Percentiles rank a stretch among this genome's conserved stretches.
These are phyloP conservation scores for Paramisgurnus dabryanus DNA, from an alignment of 2,113 vertebrate species.

Conservation along the genomic window DNA sequence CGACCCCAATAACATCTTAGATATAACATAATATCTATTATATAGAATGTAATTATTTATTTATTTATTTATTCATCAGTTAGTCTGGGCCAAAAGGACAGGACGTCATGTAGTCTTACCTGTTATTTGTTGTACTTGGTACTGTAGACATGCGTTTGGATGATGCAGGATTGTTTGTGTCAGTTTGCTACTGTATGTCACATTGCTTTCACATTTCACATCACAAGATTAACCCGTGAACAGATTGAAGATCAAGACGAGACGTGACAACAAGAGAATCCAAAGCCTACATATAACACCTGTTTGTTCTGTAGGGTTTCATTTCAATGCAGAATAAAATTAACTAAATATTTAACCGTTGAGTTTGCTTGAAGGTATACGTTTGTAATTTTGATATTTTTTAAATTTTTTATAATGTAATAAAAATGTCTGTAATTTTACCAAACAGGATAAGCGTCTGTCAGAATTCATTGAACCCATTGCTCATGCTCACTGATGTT, in stretches of 20 bases:
- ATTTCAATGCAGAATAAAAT: no score
- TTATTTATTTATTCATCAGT: neutral
- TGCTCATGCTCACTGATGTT: no score
- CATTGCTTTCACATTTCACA: neutral
- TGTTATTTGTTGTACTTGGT: neutral
- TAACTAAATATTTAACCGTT: no score
- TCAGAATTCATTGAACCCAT: no score
- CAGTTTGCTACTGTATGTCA: neutral
- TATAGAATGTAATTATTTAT: no score
- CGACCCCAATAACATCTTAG: no score
- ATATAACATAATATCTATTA: no score
- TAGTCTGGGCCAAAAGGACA: neutral
- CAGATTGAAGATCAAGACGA: conserved; percentile 21
- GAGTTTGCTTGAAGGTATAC: no score
- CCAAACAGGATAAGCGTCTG: no score
- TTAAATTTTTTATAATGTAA: no score
- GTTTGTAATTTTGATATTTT: no score
- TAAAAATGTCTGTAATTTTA: no score
- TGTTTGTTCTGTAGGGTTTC: neutral
- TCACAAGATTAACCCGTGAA: neutral
- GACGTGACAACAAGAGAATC: neutral
- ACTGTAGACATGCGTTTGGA: neutral
- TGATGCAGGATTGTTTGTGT: neutral
- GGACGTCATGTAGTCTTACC: neutral
- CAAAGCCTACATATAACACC: neutral